These are phyloP conservation scores for Cyanistes caeruleus DNA, from an alignment of 2,113 vertebrate species.

Conservation along the genomic window DNA sequence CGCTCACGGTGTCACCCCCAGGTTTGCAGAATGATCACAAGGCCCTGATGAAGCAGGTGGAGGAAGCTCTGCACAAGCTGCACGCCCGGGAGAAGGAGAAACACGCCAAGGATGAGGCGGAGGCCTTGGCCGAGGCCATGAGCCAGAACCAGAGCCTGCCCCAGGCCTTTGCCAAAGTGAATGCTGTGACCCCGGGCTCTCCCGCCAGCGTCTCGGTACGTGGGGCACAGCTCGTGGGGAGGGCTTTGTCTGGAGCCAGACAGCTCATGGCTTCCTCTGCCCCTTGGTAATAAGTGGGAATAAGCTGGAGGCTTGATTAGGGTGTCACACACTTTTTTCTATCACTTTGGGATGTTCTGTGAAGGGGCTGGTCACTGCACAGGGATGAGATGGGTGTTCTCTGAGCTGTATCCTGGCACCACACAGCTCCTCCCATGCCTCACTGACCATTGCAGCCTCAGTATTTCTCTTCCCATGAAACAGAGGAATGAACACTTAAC, in stretches of 20 bases:
- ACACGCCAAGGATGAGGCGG: constrained; percentile 78
- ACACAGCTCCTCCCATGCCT: neutral
- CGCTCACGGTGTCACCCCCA: constrained; percentile 8
- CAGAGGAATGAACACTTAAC: accelerated
- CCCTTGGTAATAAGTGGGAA: neutral
- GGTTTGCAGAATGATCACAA: constrained; percentile 97
- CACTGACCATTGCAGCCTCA: neutral
- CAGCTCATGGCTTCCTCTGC: neutral
- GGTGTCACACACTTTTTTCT: neutral
- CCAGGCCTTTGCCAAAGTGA: constrained; percentile 85
- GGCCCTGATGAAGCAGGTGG: constrained; percentile 90
- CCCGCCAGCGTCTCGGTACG: constrained; percentile 85
- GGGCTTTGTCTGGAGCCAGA: no score
- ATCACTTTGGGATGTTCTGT: neutral
- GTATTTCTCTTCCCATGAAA: neutral
- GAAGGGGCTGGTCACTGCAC: accelerated
- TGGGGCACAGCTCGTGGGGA: neutral
- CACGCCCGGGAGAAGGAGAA: constrained; percentile 89
- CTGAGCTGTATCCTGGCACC: neutral
- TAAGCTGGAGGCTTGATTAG: neutral
- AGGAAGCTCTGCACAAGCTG: constrained; percentile 90
- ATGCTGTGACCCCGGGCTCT: constrained; percentile 83
- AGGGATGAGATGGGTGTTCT: neutral
- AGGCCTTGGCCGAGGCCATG: constrained; percentile 72
- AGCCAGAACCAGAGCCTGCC: constrained; percentile 60